A percentile compares a stretch with the other conserved stretches of the same genome.
These are phyloP conservation scores for Microcebus griseorufus DNA, from an alignment of 2,113 vertebrate species.

Conservation along the genomic window DNA sequence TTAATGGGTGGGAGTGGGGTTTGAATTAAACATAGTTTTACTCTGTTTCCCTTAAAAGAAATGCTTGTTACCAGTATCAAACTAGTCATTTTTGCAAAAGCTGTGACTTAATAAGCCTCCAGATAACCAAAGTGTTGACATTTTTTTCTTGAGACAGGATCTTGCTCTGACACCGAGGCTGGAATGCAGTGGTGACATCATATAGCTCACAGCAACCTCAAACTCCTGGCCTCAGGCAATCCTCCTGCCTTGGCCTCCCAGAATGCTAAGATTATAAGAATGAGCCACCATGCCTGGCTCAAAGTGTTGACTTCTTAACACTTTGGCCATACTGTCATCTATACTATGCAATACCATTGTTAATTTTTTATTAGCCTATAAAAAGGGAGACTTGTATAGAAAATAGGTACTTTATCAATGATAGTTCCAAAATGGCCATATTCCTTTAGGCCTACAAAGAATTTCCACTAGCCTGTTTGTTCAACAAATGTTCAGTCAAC, in stretches of 20 bases:
- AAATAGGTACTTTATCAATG: constrained; percentile 12
- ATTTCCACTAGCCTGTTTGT: neutral
- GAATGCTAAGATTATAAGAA: too few relatives aligned
- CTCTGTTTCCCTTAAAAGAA: neutral
- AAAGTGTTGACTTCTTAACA: neutral
- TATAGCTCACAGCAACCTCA: too few relatives aligned
- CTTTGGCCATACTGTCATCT: neutral
- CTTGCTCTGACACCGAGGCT: too few relatives aligned
- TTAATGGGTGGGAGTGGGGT: too few relatives aligned
- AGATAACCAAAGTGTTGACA: neutral
- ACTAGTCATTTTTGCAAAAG: neutral
- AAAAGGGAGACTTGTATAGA: neutral
- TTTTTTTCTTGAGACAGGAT: too few relatives aligned
- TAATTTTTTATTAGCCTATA: constrained; percentile 27
- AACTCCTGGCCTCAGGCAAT: too few relatives aligned
- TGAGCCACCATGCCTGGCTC: too few relatives aligned
- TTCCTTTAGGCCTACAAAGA: neutral
- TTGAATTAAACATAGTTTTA: constrained; percentile 9
- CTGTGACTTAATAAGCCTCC: neutral
- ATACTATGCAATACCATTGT: neutral
- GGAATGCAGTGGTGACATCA: too few relatives aligned
- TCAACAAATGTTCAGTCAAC: neutral
- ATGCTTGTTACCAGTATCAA: constrained; percentile 6
- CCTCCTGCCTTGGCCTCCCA: too few relatives aligned
- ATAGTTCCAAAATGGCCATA: neutral